phyloP scores from a whole-genome alignment of 1,140 invertebrate genomes.

The Drosophila eugracilis region DNA sequence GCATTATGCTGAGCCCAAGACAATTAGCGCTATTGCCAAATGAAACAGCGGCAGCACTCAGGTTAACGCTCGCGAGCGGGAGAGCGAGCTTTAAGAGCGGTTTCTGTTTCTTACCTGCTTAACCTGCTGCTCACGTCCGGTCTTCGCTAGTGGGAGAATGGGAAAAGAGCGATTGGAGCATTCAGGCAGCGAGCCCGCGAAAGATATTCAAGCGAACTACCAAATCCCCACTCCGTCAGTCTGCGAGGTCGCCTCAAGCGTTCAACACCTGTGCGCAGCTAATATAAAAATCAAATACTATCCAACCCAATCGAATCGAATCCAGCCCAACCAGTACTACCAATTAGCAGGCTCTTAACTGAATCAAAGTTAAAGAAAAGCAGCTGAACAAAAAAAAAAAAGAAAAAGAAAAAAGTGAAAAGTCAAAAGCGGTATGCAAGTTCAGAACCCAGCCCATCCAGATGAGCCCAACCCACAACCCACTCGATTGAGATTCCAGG shows the following conservation, averaged over 20 bases:
- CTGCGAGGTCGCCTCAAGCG: conserved; percentile 63
- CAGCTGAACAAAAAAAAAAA: too few species aligned
- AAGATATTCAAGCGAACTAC: conserved; percentile 34
- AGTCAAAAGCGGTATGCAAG: conserved; percentile 34
- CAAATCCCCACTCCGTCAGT: conserved; percentile 51
- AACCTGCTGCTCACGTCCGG: conserved; percentile 69
- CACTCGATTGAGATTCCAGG: conserved; percentile 38
- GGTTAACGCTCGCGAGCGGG: conserved; percentile 61
- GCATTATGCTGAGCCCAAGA: conserved; percentile 55
- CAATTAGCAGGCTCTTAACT: conserved; percentile 18
- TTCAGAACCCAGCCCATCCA: conserved; percentile 21
- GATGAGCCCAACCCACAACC: conserved; percentile 31
- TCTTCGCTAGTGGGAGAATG: conserved; percentile 7
- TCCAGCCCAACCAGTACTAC: conserved; percentile 10
- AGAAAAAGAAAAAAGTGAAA: conserved; percentile 40
- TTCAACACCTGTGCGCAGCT: conserved; percentile 21
- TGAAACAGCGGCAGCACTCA: conserved; percentile 25
- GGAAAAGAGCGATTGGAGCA: conserved; percentile 1
- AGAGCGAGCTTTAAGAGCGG: conserved; percentile 49
- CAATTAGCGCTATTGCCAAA: conserved; percentile 54
- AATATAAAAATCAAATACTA: neutral
- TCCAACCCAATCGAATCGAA: neutral
- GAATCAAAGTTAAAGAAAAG: conserved; percentile 39
- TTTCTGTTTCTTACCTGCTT: conserved; percentile 46
- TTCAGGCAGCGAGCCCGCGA: conserved; percentile 15